Evolutionary conservation across 2,113 vertebrate genomes (phyloP).

Genomic region (Hemichromis elongatus): DNA sequence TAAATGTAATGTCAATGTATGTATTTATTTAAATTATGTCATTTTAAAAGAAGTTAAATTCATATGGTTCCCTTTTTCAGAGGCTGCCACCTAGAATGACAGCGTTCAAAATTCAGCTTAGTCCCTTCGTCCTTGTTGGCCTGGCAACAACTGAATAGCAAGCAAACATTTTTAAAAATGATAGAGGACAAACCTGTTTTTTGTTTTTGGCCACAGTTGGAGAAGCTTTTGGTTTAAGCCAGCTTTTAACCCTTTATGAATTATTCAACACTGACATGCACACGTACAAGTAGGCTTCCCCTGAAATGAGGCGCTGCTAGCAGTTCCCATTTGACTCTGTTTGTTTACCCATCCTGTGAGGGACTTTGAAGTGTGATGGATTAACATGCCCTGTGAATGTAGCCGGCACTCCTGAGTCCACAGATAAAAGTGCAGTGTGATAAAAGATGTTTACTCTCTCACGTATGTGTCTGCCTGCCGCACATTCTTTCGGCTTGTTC

Average conservation of each 20-base stretch:
- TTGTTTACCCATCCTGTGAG: slow-evolving; percentile 12
- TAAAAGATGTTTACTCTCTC: slow-evolving; percentile 49
- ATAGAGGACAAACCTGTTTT: neutral
- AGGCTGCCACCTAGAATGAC: neutral
- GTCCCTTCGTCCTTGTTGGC: neutral
- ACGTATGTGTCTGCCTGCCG: slow-evolving; percentile 19
- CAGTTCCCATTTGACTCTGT: neutral
- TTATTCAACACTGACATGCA: neutral
- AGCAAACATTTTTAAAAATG: neutral
- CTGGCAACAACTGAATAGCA: neutral
- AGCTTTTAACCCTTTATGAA: neutral
- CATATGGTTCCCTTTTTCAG: too few relatives aligned
- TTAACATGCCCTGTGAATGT: slow-evolving; percentile 41
- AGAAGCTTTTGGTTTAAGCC: neutral
- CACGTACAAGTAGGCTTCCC: neutral
- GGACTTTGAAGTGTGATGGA: slow-evolving; percentile 44
- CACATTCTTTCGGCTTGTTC: slow-evolving; percentile 43
- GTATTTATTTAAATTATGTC: neutral
- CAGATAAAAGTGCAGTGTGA: slow-evolving; percentile 39
- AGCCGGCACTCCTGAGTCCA: slow-evolving; percentile 16
- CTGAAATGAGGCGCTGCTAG: neutral
- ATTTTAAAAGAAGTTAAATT: too few relatives aligned
- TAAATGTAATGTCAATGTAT: neutral
- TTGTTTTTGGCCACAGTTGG: neutral
- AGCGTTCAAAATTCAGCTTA: neutral